These are phyloP conservation scores for Acronicta aceris DNA, from an alignment of 2,888 invertebrate genomes.

Conservation along the genomic window DNA sequence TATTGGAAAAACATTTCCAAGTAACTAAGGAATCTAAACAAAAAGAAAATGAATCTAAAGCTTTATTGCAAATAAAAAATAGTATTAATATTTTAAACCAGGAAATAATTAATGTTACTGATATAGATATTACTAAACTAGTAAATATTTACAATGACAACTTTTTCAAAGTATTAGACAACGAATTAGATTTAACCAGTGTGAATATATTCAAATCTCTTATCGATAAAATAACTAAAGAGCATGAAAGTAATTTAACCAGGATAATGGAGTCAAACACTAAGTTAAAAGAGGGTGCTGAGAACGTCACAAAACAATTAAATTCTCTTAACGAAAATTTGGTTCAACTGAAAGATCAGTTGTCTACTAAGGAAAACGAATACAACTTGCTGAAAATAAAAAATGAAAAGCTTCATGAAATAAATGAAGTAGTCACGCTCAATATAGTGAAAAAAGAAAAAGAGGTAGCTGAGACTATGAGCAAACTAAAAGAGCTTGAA, in stretches of 20 bases:
- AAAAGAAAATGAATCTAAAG: conserved; percentile 63
- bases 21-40: conserved; percentile 65
- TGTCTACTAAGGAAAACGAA: conserved; percentile 74
- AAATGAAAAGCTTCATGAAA: conserved; percentile 77
- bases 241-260: conserved; percentile 63
- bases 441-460: conserved; percentile 77
- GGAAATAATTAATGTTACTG: conserved; percentile 44
- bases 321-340: conserved; percentile 68
- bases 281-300: conserved; percentile 62
- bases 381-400: conserved; percentile 70
- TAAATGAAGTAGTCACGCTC: conserved; percentile 77
- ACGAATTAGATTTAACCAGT: conserved; percentile 67
- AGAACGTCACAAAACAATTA: conserved; percentile 64
- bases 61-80: conserved; percentile 63
- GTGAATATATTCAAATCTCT: conserved; percentile 67
- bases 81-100: conserved; percentile 61
- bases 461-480: conserved; percentile 66
- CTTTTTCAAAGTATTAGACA: conserved; percentile 71
- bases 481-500: conserved; percentile 62
- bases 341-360: conserved; percentile 64
- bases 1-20: conserved; percentile 60
- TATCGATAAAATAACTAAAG: conserved; percentile 62
- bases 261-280: conserved; percentile 61
- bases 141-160: conserved; percentile 68
- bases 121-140: conserved; percentile 50